Base-by-base conservation (phyloP, 2,888 invertebrate genomes). In the Drosophila emarginata region DNA sequence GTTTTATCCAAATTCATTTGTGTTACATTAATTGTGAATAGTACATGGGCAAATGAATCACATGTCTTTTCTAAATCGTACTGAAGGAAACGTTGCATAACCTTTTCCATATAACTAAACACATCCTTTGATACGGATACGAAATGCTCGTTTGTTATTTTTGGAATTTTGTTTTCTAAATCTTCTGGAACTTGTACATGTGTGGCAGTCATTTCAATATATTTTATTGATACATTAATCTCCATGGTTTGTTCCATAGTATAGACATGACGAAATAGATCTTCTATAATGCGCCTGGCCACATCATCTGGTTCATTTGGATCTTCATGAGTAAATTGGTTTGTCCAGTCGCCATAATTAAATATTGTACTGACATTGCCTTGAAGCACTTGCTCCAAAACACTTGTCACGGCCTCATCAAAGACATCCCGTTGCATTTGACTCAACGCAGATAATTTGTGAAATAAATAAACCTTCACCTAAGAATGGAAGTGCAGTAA, bases 381-480 rank as follows among this genome's bases (percentile, higher is more conserved):
- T n/a, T 56, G 56, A 11, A 83, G 52, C 4, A 82, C 67, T 15
- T 73, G 70, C 2, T 63, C 63, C 57, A 80, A 40, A 0, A 77
- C 71, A 9, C 76, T 72, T 4, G 61, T 18, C 7, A 73, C 63
- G 18, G 80, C 78, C 70, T 76, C 74, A 18, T 72, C 65, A 14
- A 51, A 57, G 32, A 81, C 60, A 37, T 67, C 59, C 15, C 18
- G 14, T 53, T 84, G 83, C 54, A 45, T 18, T 7, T 61, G 66
- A 57, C 45, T 70, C 21, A 75, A 59, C 4, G n/a, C 40, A 9
- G 59, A 4, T 39, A 80, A 37, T 61, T 80, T 77, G n/a, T 83
- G 74, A 77, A 84, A 85, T 15, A 80, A 37, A 74, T 79, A 85
- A 32, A 83, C 72, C 64, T 76, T 79, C 23, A 74, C 66, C 74